Evolutionary conservation across 2,113 vertebrate species (phyloP).

Genomic region (Callipepla squamata): DNA sequence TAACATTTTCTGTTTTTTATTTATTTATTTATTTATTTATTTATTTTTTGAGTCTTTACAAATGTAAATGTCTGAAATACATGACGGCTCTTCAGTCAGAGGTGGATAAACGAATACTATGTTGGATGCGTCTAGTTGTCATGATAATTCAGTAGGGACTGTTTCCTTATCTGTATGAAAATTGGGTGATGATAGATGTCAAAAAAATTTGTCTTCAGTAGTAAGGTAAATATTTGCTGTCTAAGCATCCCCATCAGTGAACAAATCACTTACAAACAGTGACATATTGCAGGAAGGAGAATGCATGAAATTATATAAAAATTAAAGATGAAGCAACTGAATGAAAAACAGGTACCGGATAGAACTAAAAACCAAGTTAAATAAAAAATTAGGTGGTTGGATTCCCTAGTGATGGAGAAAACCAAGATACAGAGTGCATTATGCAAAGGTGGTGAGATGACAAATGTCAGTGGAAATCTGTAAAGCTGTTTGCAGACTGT

Average conservation of each 20-base stretch:
- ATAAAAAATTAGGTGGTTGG: not conserved
- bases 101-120: not conserved
- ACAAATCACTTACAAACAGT: constrained; percentile 7
- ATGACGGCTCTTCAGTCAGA: not conserved
- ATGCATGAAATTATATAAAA: not conserved
- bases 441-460: constrained; percentile 37
- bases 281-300: not conserved
- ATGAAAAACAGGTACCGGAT: not conserved
- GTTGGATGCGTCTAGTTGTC: not conserved
- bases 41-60: not conserved
- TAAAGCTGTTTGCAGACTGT: constrained; percentile 36
- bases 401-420: not conserved
- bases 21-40: not conserved
- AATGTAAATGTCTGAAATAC: not conserved
- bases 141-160: not conserved
- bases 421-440: not conserved
- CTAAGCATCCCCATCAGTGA: not conserved
- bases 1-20: not conserved
- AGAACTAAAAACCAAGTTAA: not conserved
- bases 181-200: not conserved
- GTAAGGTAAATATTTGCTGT: constrained; percentile 43
- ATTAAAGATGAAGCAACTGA: not conserved
- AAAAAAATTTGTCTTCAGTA: constrained; percentile 26
- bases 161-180: not conserved
- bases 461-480: constrained; percentile 51